Conservation (phyloP, 1,140 invertebrate genomes). For the Cryptotermes secundus region DNA sequence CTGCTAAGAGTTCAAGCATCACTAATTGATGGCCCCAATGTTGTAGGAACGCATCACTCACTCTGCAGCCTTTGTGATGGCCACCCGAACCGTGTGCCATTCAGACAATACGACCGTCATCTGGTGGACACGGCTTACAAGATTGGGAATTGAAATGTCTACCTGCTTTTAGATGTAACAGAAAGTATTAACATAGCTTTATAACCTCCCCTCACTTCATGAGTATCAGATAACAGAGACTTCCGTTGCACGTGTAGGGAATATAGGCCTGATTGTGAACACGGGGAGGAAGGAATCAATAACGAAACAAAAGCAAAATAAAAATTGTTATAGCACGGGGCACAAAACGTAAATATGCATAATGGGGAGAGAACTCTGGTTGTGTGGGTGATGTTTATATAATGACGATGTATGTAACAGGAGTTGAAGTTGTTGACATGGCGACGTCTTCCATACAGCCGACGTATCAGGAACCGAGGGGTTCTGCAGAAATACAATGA, state of each 20-base stretch:
- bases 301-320: too few relatives aligned
- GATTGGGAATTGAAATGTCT: not conserved
- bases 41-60: not conserved
- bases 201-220: not conserved
- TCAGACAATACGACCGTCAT: not conserved
- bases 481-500: too few relatives aligned
- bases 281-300: too few relatives aligned
- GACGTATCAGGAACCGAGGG: too few relatives aligned
- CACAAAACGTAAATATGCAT: not conserved
- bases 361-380: not conserved
- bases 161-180: not conserved
- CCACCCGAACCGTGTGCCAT: not conserved
- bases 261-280: not conserved
- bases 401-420: too few relatives aligned
- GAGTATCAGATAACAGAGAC: constrained; percentile 6
- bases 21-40: not conserved
- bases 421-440: too few relatives aligned
- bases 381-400: not conserved
- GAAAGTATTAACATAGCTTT: too few relatives aligned
- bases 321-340: not conserved
- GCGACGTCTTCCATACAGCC: too few relatives aligned
- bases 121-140: not conserved
- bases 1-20: not conserved
- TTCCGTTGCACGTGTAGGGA: not conserved
- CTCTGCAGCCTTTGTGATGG: not conserved